Base-by-base conservation (phyloP, 2,797 vertebrate genomes). In the Rhodeus uyekii region DNA sequence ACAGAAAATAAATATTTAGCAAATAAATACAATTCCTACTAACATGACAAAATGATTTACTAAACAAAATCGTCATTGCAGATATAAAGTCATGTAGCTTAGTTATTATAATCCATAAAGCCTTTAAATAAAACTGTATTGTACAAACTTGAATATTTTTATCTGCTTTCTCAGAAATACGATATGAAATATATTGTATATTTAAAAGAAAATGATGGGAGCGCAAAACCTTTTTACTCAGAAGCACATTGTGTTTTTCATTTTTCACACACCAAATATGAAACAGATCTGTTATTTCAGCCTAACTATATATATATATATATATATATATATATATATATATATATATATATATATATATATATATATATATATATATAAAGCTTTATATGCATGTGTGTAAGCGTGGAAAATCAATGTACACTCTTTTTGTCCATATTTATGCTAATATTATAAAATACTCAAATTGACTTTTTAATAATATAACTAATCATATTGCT, bases 261-360 rank as follows among this genome's bases (percentile, higher is more conserved):
- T 79, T 42, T 16, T 80, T 69, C 50, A 69, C 16, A 44, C 27
- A 69, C 38, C n/a, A 78, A 78, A 78, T 44, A 42, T 29, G 36
- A 63, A 72, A 60, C 13, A 61, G 8, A 38, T 29, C 29, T 29
- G 3, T 50, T 27, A 38, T 34, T 63, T 36, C n/a, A 34, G 19
- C 16, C 19, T 22, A n/a, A n/a, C n/a, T n/a, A n/a, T n/a, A n/a
- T n/a, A n/a, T n/a, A n/a, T n/a, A n/a, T n/a, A n/a, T n/a, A n/a
- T n/a, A n/a, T n/a, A n/a, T n/a, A n/a, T n/a, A n/a, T n/a, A n/a
- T n/a, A n/a, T n/a, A n/a, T n/a, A n/a, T n/a, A n/a, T n/a, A n/a
- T n/a, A n/a, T n/a, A n/a, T n/a, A n/a, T n/a, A n/a, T n/a, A n/a
- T n/a, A n/a, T n/a, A n/a, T n/a, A n/a, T n/a, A n/a, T n/a, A n/a